Evolutionary conservation across 2,797 vertebrate genomes (phyloP), one percentile per base, ranked within the genome.

Genomic region (Smutsia temminckii): DNA sequence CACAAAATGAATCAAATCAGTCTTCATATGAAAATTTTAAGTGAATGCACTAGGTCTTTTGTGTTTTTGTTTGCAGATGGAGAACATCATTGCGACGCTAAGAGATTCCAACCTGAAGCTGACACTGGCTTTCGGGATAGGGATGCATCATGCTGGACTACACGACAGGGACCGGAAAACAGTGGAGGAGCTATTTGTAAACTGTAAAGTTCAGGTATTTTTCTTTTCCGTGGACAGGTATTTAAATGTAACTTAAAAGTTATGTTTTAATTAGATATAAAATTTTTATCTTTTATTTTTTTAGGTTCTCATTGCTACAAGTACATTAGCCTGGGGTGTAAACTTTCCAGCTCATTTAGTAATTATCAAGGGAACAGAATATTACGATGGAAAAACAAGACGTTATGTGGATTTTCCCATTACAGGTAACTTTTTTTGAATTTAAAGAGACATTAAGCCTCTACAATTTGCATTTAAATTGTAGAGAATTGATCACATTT

Each of bases 281-380:
- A 83, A 69, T 80, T 95, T 86, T 95, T 11, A 66, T 96, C 95
- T 94, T 96, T 98, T 97, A 53, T 91, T 66, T 97, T 46, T 97
- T 89, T 97, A 99, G 99, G 99, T 99, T 97, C 98, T 99, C 97
- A 99, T 99, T 92, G 99, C 99, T 79, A 99, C 99, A 85, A 99
- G 99, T 95, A 99, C 99, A 91, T 99, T 99, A 98, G 99, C 99
- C 32, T 99, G 99, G 99, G 99, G 99, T 85, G 99, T 99, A 83
- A 99, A 99, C 98, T 99, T 99, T 98, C 99, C 99, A 64, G 99
- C 99, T 97, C 99, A 99, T 98, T 99, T 99, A 97, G 99, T 99
- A 97, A 99, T 99, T 88, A 99, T 99, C 97, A 99, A 99, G 97
- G 99, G 99, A 97, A 99, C 99, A 6, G 99, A 99, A 97, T 99